Percentiles rank a stretch among this genome's conserved stretches.
Evolutionary conservation across 1,140 invertebrate genomes (phyloP).

Genomic region (Zaprionus capensis): DNA sequence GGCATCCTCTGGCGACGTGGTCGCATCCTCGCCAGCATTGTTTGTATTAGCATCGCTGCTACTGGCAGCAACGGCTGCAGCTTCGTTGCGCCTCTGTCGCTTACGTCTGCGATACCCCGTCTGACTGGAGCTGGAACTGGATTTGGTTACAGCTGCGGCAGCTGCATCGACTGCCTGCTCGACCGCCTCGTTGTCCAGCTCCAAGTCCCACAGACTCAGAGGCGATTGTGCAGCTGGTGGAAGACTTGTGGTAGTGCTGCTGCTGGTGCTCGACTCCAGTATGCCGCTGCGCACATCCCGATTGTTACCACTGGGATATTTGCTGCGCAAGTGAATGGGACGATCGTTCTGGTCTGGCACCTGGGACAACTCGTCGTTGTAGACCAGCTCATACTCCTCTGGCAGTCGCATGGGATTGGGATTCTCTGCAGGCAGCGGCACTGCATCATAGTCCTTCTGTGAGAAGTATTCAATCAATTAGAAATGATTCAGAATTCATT

Average conservation of each 20-base stretch:
- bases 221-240: constrained; percentile 60
- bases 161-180: constrained; percentile 58
- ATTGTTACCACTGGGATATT: constrained; percentile 73
- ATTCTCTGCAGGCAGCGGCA: constrained; percentile 40
- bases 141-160: constrained; percentile 15
- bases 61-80: constrained; percentile 9
- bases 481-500: not conserved
- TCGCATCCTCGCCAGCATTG: constrained; percentile 40
- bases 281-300: constrained; percentile 77
- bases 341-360: constrained; percentile 62
- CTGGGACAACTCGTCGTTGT: constrained; percentile 69
- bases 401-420: constrained; percentile 59
- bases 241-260: constrained; percentile 49
- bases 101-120: constrained; percentile 40
- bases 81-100: constrained; percentile 42
- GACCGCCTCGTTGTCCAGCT: constrained; percentile 77
- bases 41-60: constrained; percentile 26
- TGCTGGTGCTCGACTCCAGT: constrained; percentile 30
- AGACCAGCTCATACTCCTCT: constrained; percentile 69
- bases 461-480: not conserved
- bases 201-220: constrained; percentile 80
- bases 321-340: constrained; percentile 75
- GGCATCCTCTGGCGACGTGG: constrained; percentile 24
- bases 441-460: constrained; percentile 66
- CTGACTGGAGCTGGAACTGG: constrained; percentile 25